Percentiles rank a stretch among this genome's conserved stretches.
Evolutionary conservation across 2,113 vertebrate species (phyloP).

Genomic region (Lethenteron camtschaticum): DNA sequence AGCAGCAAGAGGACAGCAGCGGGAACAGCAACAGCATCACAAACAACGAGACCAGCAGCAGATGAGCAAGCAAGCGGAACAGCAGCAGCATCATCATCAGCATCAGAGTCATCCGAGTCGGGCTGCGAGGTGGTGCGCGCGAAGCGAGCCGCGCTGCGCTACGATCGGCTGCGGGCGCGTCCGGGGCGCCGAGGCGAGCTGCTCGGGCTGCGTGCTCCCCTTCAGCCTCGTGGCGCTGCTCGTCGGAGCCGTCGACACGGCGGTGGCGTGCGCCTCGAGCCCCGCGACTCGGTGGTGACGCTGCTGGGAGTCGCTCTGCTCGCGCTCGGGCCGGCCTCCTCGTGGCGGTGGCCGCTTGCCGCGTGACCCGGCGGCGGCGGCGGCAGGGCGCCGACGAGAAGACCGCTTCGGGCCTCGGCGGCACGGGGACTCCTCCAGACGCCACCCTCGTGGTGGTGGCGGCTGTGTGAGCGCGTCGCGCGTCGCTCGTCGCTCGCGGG

Average conservation of each 20-base stretch:
- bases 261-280: background rate
- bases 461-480: no score
- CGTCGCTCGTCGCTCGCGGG: no score
- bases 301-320: conserved; percentile 4
- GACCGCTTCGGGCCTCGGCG: background rate
- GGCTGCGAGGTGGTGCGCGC: no score
- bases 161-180: background rate
- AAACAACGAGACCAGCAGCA: no score
- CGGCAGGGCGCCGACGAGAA: background rate
- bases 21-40: no score
- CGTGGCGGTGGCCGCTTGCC: background rate
- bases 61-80: no score
- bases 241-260: background rate
- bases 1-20: no score
- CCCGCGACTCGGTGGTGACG: background rate
- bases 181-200: background rate
- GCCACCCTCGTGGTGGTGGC: no score
- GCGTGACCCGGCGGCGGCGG: background rate
- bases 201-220: background rate
- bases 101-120: no score
- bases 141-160: background rate
- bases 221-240: background rate
- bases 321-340: background rate
- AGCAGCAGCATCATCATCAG: no score
- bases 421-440: no score